Conservation (phyloP, 2,888 invertebrate species). For the Serrognathus titanus region DNA sequence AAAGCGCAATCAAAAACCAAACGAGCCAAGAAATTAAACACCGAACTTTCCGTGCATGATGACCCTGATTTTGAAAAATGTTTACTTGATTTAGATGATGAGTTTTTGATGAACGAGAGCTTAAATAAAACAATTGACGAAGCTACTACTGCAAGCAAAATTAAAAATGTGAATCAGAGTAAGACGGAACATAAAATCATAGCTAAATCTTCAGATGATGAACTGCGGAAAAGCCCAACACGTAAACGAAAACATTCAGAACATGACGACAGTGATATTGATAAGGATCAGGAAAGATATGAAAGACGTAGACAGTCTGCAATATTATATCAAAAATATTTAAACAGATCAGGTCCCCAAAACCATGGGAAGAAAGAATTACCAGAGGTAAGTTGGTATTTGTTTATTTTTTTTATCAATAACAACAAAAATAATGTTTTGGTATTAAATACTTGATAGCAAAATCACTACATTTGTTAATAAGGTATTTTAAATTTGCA, state of each 20-base stretch:
- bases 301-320: conserved; percentile 65
- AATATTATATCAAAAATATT: conserved; percentile 69
- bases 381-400: conserved; percentile 68
- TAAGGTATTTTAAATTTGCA: conserved; percentile 1
- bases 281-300: conserved; percentile 64
- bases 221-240: conserved; percentile 22
- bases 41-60: conserved; percentile 56
- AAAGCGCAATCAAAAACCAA: conserved; percentile 26
- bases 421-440: neutral
- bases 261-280: conserved; percentile 41
- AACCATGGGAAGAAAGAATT: conserved; percentile 80
- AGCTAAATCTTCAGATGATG: conserved; percentile 21
- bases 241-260: conserved; percentile 38
- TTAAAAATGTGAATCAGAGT: neutral
- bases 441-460: conserved; percentile 1
- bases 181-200: neutral
- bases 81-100: conserved; percentile 62
- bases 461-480: neutral
- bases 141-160: conserved; percentile 7
- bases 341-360: conserved; percentile 74
- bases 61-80: conserved; percentile 71
- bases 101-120: conserved; percentile 40
- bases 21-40: conserved; percentile 31
- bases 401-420: conserved; percentile 1
- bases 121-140: conserved; percentile 39